Evolutionary conservation across 92 coral and sea anemone species (phyloP).

Genomic region (Pocillopora grandis): DNA sequence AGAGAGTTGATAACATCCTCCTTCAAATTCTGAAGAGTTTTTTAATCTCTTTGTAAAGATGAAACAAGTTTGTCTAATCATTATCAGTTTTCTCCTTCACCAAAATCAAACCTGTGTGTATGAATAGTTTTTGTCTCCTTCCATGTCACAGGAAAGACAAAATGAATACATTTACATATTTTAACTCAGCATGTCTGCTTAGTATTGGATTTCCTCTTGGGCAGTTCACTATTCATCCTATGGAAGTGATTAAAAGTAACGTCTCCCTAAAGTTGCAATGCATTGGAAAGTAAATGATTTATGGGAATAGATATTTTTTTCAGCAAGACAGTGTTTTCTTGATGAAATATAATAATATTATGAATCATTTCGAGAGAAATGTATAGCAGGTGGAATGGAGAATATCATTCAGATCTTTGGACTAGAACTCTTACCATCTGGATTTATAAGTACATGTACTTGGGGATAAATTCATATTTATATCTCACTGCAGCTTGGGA

Average conservation of each 20-base stretch:
- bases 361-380: too few species aligned
- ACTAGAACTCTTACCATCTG: not conserved
- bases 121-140: not conserved
- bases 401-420: too few species aligned
- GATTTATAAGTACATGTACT: not conserved
- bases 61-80: constrained; percentile 20
- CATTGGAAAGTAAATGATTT: too few species aligned
- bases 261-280: too few species aligned
- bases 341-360: too few species aligned
- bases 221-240: not conserved
- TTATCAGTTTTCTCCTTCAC: not conserved
- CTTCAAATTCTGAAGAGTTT: constrained; percentile 16
- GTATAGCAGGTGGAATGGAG: too few species aligned
- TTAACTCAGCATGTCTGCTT: not conserved
- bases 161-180: constrained; percentile 25
- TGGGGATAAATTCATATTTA: not conserved
- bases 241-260: too few species aligned
- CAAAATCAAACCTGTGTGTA: too few species aligned
- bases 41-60: constrained; percentile 19
- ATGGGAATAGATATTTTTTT: too few species aligned
- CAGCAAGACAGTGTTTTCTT: too few species aligned
- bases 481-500: not conserved
- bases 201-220: not conserved
- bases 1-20: constrained; percentile 3
- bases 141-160: not conserved